Evolutionary conservation across 2,113 vertebrate species (phyloP).

Genomic region (Rallus limicola): DNA sequence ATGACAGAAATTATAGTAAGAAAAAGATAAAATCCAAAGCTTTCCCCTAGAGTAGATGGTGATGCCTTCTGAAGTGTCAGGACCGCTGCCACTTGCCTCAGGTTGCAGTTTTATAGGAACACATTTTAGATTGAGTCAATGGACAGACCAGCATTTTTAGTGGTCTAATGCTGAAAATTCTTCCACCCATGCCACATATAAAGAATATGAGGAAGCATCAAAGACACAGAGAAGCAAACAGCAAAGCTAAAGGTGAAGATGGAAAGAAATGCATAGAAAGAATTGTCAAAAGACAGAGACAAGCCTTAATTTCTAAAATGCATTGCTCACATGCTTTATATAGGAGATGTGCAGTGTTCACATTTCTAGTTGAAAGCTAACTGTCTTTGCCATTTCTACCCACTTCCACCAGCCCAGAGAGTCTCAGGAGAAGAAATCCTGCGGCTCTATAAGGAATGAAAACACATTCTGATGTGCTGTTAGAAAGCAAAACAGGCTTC

Average conservation of each 20-base stretch:
- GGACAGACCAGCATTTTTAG: background rate
- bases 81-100: background rate
- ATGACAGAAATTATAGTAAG: background rate
- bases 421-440: background rate
- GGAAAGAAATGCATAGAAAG: background rate
- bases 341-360: background rate
- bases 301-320: background rate
- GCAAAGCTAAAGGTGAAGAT: background rate
- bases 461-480: background rate
- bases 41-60: background rate
- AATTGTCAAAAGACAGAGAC: background rate
- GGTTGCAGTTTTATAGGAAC: background rate
- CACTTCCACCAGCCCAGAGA: background rate
- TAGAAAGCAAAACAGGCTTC: background rate
- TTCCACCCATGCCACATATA: background rate
- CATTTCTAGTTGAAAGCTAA: background rate
- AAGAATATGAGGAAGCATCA: background rate
- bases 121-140: background rate
- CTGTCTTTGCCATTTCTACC: background rate
- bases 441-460: background rate
- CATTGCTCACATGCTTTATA: background rate
- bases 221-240: background rate
- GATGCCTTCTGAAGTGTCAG: background rate
- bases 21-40: background rate
- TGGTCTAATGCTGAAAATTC: background rate